Percentiles rank a stretch among this genome's conserved stretches.
phyloP scores from a whole-genome alignment of 1,140 invertebrate species.

The Tribolium madens region DNA sequence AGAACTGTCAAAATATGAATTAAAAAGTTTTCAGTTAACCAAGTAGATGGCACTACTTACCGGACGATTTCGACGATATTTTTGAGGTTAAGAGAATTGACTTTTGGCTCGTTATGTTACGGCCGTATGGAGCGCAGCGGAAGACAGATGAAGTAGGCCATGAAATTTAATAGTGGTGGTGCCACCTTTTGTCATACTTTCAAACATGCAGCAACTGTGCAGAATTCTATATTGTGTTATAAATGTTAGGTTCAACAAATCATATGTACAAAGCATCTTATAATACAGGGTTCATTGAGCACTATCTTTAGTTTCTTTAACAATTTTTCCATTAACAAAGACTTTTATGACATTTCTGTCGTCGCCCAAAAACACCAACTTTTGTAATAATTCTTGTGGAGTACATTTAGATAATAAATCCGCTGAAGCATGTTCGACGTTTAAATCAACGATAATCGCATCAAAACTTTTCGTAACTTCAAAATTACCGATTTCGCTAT shows the following conservation, averaged over 20 bases:
- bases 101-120: no score
- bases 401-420: conserved; percentile 65
- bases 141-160: no score
- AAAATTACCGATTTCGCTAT: conserved; percentile 83
- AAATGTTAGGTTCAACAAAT: background rate
- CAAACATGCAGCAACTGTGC: background rate
- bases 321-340: conserved; percentile 78
- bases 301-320: conserved; percentile 64
- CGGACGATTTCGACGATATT: no score
- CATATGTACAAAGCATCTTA: background rate
- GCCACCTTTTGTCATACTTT: background rate
- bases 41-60: no score
- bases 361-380: conserved; percentile 86
- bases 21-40: no score
- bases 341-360: conserved; percentile 85
- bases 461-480: conserved; percentile 87
- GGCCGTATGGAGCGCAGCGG: no score
- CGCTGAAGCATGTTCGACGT: conserved; percentile 57
- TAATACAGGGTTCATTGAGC: background rate
- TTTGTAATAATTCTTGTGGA: conserved; percentile 77
- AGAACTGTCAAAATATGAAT: no score
- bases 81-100: no score
- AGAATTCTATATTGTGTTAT: background rate
- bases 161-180: background rate
- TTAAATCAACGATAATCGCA: conserved; percentile 77